Evolutionary conservation across 2,797 vertebrate genomes (phyloP).

Genomic region (Arremon brunneinucha): DNA sequence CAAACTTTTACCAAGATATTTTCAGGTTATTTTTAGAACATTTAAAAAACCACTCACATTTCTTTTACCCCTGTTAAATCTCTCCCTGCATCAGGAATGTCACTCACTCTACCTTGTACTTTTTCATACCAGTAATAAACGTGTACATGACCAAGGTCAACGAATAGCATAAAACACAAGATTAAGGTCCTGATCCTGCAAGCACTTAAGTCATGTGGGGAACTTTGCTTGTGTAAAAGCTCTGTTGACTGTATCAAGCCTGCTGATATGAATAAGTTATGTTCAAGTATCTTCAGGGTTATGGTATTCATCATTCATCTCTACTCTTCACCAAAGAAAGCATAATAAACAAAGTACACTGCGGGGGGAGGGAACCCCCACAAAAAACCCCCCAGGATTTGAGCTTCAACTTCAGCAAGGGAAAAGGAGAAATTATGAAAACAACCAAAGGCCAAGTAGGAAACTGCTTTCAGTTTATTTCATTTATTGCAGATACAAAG

Average conservation of each 20-base stretch:
- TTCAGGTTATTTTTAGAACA: slow-evolving; percentile 54
- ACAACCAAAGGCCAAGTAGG: not conserved
- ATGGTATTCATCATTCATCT: not conserved
- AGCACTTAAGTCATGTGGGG: slow-evolving; percentile 19
- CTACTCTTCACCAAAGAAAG: not conserved
- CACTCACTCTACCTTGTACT: slow-evolving; percentile 37
- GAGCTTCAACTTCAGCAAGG: not conserved
- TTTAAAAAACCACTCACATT: not conserved
- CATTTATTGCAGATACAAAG: slow-evolving; percentile 3
- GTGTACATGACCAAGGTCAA: slow-evolving; percentile 58
- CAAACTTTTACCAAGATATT: slow-evolving; percentile 67
- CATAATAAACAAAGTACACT: not conserved
- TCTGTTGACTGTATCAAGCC: not conserved
- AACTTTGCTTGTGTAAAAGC: slow-evolving; percentile 35
- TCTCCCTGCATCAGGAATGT: slow-evolving; percentile 41
- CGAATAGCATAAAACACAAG: slow-evolving; percentile 56
- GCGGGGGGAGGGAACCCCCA: rapidly evolving
- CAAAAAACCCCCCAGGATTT: not conserved
- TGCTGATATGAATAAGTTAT: slow-evolving; percentile 29
- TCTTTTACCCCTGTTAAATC: slow-evolving; percentile 35
- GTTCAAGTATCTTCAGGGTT: not conserved
- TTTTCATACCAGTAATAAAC: slow-evolving; percentile 54
- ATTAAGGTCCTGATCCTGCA: slow-evolving; percentile 64
- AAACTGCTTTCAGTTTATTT: slow-evolving; percentile 26
- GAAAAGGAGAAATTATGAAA: not conserved